These are phyloP conservation scores for Adoxophyes honmai DNA, from an alignment of 1,140 invertebrate species.

Conservation along the genomic window DNA sequence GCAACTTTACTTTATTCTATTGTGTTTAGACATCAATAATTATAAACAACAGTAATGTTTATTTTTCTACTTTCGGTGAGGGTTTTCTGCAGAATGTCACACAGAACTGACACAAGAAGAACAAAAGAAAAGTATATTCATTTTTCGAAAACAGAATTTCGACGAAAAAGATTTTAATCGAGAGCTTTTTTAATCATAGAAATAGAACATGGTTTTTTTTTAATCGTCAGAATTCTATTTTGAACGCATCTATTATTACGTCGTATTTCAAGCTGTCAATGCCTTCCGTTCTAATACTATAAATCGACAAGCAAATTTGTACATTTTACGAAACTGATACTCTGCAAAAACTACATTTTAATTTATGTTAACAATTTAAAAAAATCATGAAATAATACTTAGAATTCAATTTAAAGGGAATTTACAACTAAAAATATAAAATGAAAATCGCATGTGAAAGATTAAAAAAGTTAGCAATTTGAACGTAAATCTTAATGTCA, in stretches of 20 bases:
- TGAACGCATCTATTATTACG: not conserved
- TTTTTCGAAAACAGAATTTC: not conserved
- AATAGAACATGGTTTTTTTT: too few relatives aligned
- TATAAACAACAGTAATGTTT: not conserved
- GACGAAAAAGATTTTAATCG: not conserved
- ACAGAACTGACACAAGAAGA: not conserved
- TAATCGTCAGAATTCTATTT: not conserved
- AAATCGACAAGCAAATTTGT: too few relatives aligned
- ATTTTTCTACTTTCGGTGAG: too few relatives aligned
- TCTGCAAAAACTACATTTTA: not conserved
- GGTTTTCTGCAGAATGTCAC: not conserved
- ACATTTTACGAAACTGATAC: not conserved
- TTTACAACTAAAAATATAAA: not conserved
- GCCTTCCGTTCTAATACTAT: not conserved
- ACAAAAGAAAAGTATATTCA: not conserved
- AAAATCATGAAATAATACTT: not conserved
- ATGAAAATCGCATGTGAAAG: not conserved
- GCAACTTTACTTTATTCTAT: too few relatives aligned
- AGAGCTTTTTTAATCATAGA: too few relatives aligned
- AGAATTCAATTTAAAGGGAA: not conserved
- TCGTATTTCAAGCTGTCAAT: too few relatives aligned
- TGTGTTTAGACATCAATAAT: too few relatives aligned
- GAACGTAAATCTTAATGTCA: constrained; percentile 12
- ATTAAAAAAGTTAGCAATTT: too few relatives aligned
- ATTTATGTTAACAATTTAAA: too few relatives aligned